Percentiles rank a stretch among this genome's conserved stretches.
These are phyloP conservation scores for Knipowitschia caucasica DNA, from an alignment of 2,797 vertebrate species.

Conservation along the genomic window DNA sequence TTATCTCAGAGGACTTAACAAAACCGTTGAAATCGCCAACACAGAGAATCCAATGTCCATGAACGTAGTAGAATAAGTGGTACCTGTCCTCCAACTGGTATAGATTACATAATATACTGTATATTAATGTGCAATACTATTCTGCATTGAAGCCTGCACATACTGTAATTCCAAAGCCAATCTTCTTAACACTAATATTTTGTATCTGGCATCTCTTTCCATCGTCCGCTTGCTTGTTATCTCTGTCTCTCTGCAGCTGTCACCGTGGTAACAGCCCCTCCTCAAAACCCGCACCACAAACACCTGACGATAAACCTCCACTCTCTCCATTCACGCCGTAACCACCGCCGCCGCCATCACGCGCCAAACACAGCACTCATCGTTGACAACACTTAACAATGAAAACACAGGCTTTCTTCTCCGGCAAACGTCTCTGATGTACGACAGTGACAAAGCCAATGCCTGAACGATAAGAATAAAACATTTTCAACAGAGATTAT, in stretches of 20 bases:
- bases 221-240: neutral
- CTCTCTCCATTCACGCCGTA: neutral
- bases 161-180: too few species aligned
- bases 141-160: neutral
- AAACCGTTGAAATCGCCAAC: too few species aligned
- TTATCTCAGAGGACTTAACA: too few species aligned
- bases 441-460: neutral
- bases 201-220: neutral
- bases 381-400: constrained; percentile 3
- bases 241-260: neutral
- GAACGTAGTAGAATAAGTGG: too few species aligned
- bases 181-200: too few species aligned
- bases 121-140: too few species aligned
- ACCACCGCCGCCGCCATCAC: neutral
- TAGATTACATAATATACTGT: too few species aligned
- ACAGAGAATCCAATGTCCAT: too few species aligned
- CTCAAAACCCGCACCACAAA: neutral
- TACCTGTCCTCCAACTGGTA: too few species aligned
- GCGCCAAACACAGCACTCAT: neutral
- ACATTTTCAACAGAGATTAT: neutral
- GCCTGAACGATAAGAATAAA: neutral
- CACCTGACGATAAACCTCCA: constrained; percentile 11
- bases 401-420: neutral
- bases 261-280: constrained; percentile 4
- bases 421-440: neutral